phyloP scores from a whole-genome alignment of 1,140 invertebrate species.

The Anoplophora glabripennis region DNA sequence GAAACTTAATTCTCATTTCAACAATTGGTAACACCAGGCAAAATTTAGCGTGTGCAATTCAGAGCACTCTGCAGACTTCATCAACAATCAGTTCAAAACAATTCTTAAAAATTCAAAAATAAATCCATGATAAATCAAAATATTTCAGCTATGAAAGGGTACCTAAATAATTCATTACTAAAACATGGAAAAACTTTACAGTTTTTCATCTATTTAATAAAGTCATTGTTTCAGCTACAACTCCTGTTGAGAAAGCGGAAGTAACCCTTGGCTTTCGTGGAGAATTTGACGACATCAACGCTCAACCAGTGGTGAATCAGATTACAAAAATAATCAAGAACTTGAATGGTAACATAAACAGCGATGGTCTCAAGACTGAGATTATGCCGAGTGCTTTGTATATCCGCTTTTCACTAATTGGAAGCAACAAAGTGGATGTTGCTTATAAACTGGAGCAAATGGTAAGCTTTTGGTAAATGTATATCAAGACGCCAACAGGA shows the following conservation, averaged over 20 bases:
- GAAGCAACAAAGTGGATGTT: constrained; percentile 64
- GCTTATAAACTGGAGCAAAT: constrained; percentile 64
- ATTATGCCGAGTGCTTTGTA: constrained; percentile 56
- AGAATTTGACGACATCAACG: constrained; percentile 52
- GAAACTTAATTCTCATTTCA: too few relatives aligned
- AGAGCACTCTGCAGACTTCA: too few relatives aligned
- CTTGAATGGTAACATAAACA: constrained; percentile 56
- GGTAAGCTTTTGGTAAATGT: constrained; percentile 45
- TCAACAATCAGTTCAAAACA: too few relatives aligned
- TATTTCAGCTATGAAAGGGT: too few relatives aligned
- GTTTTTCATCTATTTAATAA: too few relatives aligned
- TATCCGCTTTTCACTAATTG: constrained; percentile 60
- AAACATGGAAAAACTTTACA: too few relatives aligned
- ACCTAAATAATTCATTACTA: too few relatives aligned
- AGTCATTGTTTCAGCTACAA: constrained; percentile 53
- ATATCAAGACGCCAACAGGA: too few relatives aligned
- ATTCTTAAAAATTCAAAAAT: too few relatives aligned
- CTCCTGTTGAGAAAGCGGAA: constrained; percentile 60
- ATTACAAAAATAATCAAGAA: constrained; percentile 56
- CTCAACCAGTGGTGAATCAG: constrained; percentile 48
- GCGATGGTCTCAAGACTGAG: constrained; percentile 55
- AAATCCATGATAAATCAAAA: too few relatives aligned
- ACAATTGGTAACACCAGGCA: too few relatives aligned
- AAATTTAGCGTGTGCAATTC: too few relatives aligned
- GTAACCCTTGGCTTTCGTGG: constrained; percentile 61